Conservation (phyloP, 92 coral and sea anemone genomes). For the Plumapathes pennacea region DNA sequence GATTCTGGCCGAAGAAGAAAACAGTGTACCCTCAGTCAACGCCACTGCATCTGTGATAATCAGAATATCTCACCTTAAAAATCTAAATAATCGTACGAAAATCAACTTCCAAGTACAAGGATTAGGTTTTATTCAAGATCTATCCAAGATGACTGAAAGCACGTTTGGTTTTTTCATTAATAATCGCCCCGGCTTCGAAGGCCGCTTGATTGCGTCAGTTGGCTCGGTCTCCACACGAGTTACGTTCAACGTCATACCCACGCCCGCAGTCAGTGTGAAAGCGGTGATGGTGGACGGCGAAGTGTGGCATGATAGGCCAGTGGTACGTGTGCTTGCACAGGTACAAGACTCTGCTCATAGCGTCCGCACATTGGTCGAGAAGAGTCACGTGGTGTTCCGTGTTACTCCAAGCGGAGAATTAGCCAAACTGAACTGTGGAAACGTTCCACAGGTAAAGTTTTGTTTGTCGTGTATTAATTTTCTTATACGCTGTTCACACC, state of each 20-base stretch:
- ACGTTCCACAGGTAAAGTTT: too few relatives aligned
- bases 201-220: slow-evolving; percentile 31
- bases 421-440: slow-evolving; percentile 4
- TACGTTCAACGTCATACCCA: slow-evolving; percentile 8
- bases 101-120: slow-evolving; percentile 18
- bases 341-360: slow-evolving; percentile 43
- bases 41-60: slow-evolving; percentile 3
- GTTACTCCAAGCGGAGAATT: slow-evolving; percentile 29
- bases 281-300: slow-evolving; percentile 26
- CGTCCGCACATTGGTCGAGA: slow-evolving; percentile 39
- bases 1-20: slow-evolving; percentile 16
- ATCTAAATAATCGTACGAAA: slow-evolving; percentile 12
- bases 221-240: slow-evolving; percentile 16
- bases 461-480: too few relatives aligned
- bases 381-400: slow-evolving; percentile 43
- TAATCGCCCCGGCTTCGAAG: slow-evolving; percentile 22
- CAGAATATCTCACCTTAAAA: slow-evolving; percentile 4
- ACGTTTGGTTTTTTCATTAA: slow-evolving; percentile 49
- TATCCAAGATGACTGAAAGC: neutral
- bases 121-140: slow-evolving; percentile 30
- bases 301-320: slow-evolving; percentile 42
- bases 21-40: neutral
- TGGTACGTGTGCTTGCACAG: slow-evolving; percentile 41
- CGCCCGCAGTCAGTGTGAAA: slow-evolving; percentile 21
- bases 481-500: too few relatives aligned